Conservation (phyloP, 2,888 invertebrate genomes). For the Podotricha telesiphe region DNA sequence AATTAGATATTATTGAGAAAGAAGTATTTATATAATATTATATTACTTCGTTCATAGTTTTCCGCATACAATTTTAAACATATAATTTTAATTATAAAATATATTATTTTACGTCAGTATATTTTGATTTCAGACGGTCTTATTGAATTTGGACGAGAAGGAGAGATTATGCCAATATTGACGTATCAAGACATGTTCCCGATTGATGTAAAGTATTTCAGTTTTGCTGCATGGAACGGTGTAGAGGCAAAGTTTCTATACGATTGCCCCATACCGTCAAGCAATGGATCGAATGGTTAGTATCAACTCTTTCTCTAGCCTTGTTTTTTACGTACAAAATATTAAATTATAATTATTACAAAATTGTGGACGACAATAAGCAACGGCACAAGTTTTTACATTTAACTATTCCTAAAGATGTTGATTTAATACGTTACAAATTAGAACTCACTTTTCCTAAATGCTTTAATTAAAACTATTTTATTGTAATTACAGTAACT, state of each 20-base stretch:
- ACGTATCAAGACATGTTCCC: constrained; percentile 84
- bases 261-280: constrained; percentile 81
- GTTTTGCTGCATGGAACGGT: constrained; percentile 87
- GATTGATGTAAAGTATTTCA: constrained; percentile 85
- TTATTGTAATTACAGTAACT: constrained; percentile 46
- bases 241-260: constrained; percentile 87
- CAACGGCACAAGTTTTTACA: too few relatives aligned
- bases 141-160: constrained; percentile 85
- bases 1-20: too few relatives aligned
- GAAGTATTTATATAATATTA: too few relatives aligned
- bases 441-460: too few relatives aligned
- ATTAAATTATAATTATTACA: too few relatives aligned
- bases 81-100: background rate
- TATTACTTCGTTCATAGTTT: too few relatives aligned
- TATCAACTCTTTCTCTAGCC: background rate
- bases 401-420: too few relatives aligned
- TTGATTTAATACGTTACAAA: too few relatives aligned
- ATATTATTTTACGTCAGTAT: too few relatives aligned
- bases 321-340: background rate
- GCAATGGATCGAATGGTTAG: constrained; percentile 56
- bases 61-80: too few relatives aligned
- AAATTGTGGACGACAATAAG: too few relatives aligned
- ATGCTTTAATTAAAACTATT: too few relatives aligned
- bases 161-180: constrained; percentile 83
- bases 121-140: constrained; percentile 76